Percentiles rank a stretch among this genome's conserved stretches.
These are phyloP conservation scores for Lepus europaeus DNA, from an alignment of 2,113 vertebrate species.

Conservation along the genomic window DNA sequence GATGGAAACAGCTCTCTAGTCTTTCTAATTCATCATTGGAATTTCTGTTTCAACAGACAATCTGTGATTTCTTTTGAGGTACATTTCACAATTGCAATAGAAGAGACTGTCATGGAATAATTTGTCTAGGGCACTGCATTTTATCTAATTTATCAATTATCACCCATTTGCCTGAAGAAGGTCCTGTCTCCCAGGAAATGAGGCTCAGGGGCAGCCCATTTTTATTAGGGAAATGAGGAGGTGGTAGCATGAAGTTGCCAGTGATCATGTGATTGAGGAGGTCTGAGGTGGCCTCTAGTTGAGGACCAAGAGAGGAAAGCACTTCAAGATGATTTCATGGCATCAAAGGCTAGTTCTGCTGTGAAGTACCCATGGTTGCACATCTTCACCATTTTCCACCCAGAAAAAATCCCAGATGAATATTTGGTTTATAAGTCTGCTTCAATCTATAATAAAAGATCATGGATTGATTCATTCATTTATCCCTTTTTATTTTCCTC, in stretches of 20 bases:
- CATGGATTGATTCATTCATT: not conserved
- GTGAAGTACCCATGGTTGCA: not conserved
- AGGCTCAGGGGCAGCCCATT: not conserved
- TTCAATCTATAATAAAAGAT: not conserved
- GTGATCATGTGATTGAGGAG: not conserved
- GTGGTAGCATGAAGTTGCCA: not conserved
- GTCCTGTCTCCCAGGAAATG: not conserved
- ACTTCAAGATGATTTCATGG: not conserved
- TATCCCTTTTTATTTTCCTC: not conserved
- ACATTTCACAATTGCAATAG: not conserved
- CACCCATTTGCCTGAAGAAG: not conserved
- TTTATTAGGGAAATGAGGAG: not conserved
- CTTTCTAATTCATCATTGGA: slow-evolving; percentile 12
- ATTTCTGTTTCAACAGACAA: not conserved
- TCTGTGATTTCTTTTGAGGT: slow-evolving; percentile 40
- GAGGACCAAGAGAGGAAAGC: not conserved
- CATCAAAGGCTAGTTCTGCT: not conserved
- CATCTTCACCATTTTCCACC: not conserved
- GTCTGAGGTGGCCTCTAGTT: not conserved
- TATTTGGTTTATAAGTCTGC: not conserved
- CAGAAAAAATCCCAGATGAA: not conserved
- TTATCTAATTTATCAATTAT: slow-evolving; percentile 10
- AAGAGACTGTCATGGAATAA: not conserved
- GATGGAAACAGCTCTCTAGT: not conserved
- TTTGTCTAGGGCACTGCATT: not conserved